These are phyloP conservation scores for Glossophaga mutica DNA, from an alignment of 2,797 vertebrate genomes.

Conservation along the genomic window DNA sequence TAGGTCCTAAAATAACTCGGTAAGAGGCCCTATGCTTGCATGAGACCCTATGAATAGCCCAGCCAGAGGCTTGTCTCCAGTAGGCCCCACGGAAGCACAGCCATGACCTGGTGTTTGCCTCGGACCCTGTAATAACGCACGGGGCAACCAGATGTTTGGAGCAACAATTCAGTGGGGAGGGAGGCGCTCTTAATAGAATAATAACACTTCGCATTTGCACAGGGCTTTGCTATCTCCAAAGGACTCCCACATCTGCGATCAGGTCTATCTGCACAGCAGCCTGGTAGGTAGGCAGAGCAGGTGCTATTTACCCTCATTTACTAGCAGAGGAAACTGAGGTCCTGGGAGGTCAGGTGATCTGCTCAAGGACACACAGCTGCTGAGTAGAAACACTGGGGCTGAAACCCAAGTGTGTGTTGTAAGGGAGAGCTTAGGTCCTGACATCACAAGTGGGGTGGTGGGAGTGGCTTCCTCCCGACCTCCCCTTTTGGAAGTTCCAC, in stretches of 20 bases:
- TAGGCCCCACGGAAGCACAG: not conserved
- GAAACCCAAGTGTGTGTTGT: not conserved
- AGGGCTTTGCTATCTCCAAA: not conserved
- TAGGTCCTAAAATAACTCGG: slow-evolving; percentile 36
- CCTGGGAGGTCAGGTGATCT: not conserved
- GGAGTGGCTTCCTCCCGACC: not conserved
- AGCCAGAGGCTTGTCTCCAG: not conserved
- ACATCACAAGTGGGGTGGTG: not conserved
- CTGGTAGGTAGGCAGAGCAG: not conserved
- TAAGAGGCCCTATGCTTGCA: not conserved
- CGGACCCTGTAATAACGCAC: slow-evolving; percentile 23
- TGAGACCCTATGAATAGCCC: not conserved
- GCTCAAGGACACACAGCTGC: not conserved
- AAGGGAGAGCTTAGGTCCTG: not conserved
- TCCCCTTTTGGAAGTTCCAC: not conserved
- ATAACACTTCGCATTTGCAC: not conserved
- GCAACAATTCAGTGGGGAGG: slow-evolving; percentile 6
- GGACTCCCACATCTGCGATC: not conserved
- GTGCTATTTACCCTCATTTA: not conserved
- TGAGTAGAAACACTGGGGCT: not conserved
- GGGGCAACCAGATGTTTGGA: slow-evolving; percentile 37
- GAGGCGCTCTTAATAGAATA: slow-evolving; percentile 5
- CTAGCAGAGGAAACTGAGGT: slow-evolving; percentile 23
- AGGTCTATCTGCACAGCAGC: not conserved
- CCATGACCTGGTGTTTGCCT: not conserved